A percentile compares a stretch with the other conserved stretches of the same genome.
Conservation (phyloP, 2,888 invertebrate genomes). For the Sphaerophoria rueppellii region DNA sequence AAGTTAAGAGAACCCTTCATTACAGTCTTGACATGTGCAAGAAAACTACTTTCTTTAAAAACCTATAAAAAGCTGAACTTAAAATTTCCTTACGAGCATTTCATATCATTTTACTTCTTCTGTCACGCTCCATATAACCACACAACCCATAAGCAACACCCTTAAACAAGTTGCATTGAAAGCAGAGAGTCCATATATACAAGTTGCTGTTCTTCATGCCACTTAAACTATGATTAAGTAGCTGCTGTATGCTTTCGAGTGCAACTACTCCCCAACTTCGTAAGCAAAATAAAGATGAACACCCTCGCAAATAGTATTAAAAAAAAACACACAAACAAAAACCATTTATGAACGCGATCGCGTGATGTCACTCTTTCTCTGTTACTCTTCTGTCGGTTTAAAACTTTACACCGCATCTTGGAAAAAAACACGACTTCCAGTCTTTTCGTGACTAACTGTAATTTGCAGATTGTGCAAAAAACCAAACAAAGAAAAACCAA, state of each 20-base stretch:
- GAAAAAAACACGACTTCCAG: neutral
- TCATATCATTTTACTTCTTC: slow-evolving; percentile 28
- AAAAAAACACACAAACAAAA: neutral
- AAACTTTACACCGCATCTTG: slow-evolving; percentile 33
- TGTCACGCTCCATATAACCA: slow-evolving; percentile 16
- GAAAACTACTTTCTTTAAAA: neutral
- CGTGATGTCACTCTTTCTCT: slow-evolving; percentile 47
- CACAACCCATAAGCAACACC: slow-evolving; percentile 9
- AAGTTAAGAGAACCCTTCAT: slow-evolving; percentile 25
- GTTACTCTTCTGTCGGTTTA: neutral
- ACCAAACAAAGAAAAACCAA: slow-evolving; percentile 16
- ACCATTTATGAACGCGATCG: slow-evolving; percentile 47
- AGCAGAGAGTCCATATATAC: neutral
- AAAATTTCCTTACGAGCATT: slow-evolving; percentile 9
- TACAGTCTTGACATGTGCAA: slow-evolving; percentile 22
- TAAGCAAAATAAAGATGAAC: slow-evolving; percentile 26
- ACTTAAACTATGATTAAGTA: slow-evolving; percentile 71
- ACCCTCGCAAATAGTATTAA: neutral
- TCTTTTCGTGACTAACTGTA: slow-evolving; percentile 58
- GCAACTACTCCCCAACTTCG: neutral
- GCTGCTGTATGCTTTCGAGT: slow-evolving; percentile 48
- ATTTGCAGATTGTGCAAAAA: slow-evolving; percentile 27
- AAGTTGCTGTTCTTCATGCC: slow-evolving; percentile 36
- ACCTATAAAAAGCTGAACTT: neutral
- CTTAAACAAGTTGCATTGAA: neutral